Evolutionary conservation across 2,113 vertebrate species (phyloP).

Genomic region (human): GRCh38 chr20:56935001-56935500

Average conservation of each 20-base stretch:
- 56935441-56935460: not conserved
- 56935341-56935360: not conserved
- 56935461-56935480: not conserved
- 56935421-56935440: not conserved
- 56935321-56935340: not conserved
- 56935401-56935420: not conserved
- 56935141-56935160: conserved; percentile 74
- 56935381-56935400: not conserved
- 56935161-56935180: conserved; percentile 69
- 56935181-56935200: conserved; percentile 57
- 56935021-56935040: conserved; percentile 74
- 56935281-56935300: not conserved
- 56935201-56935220: conserved; percentile 56
- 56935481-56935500: not conserved
- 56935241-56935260: conserved; percentile 35
- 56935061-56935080: not conserved
- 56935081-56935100: conserved; percentile 73
- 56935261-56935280: conserved; percentile 61
- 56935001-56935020: conserved; percentile 71
- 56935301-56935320: conserved; percentile 19
- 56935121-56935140: conserved; percentile 73
- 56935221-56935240: conserved; percentile 50
- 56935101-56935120: conserved; percentile 77
- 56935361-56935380: not conserved
- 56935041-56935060: conserved; percentile 73